phyloP scores from a whole-genome alignment of 2,797 vertebrate genomes.

The Psittacula derbiana region DNA sequence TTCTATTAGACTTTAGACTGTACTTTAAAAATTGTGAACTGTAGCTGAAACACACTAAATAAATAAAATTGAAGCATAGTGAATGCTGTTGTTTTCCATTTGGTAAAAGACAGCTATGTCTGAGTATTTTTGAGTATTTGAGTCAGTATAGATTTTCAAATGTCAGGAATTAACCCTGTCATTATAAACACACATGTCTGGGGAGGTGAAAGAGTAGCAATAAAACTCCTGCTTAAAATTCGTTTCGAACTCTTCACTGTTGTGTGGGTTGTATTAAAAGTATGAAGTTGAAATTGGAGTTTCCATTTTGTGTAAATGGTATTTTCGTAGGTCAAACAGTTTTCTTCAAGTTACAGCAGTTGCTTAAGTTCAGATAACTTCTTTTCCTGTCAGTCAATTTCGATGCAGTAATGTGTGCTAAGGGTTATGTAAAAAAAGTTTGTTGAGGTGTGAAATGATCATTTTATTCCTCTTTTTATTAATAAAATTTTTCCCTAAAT shows the following conservation, averaged over 20 bases:
- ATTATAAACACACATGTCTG: neutral
- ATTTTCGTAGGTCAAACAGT: conserved; percentile 46
- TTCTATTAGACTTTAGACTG: neutral
- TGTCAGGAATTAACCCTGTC: neutral
- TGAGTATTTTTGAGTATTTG: neutral
- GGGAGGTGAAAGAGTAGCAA: neutral
- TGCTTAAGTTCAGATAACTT: conserved; percentile 12
- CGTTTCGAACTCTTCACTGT: neutral
- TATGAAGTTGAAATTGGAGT: neutral
- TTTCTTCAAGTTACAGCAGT: conserved; percentile 4
- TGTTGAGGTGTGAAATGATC: conserved; percentile 53
- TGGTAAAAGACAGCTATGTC: neutral
- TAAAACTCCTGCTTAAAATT: neutral
- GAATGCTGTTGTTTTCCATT: neutral
- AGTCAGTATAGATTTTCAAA: neutral
- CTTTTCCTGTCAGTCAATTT: conserved; percentile 17
- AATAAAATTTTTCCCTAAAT: conserved; percentile 23
- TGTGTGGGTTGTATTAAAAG: neutral
- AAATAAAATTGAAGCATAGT: neutral
- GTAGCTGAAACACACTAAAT: neutral
- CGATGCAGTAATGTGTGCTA: conserved; percentile 41
- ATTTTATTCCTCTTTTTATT: conserved; percentile 51
- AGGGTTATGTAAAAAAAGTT: conserved; percentile 52
- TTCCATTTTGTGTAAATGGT: neutral
- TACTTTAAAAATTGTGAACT: neutral